Conservation (phyloP, 2,113 vertebrate genomes). For the cattle (Bos taurus) region DNA sequence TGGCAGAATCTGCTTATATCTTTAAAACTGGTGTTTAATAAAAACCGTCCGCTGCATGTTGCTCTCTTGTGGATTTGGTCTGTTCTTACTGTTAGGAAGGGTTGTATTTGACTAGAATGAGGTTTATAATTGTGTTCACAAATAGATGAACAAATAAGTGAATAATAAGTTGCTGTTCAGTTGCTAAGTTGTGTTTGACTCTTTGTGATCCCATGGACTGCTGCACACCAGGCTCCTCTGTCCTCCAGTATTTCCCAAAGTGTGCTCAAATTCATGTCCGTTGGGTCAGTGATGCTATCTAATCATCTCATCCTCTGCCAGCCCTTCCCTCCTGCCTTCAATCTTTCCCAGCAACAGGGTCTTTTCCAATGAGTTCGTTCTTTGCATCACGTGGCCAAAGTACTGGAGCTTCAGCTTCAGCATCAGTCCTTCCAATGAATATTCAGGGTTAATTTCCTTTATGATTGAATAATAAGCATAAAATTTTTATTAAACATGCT, state of each 20-base stretch:
- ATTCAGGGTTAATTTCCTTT: not conserved
- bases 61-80: not conserved
- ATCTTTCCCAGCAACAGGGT: not conserved
- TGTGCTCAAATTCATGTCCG: not conserved
- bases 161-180: not conserved
- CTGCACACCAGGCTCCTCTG: not conserved
- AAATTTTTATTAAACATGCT: not conserved
- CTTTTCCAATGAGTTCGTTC: not conserved
- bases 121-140: not conserved
- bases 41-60: not conserved
- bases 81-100: not conserved
- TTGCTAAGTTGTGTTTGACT: not conserved
- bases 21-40: not conserved
- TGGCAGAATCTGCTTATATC: not conserved
- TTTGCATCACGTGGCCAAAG: not conserved
- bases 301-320: not conserved
- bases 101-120: not conserved
- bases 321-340: not conserved
- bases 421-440: not conserved
- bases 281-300: not conserved
- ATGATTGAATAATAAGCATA: not conserved
- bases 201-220: not conserved
- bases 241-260: not conserved
- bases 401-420: not conserved
- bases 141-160: not conserved